Base-by-base conservation (phyloP, 2,888 invertebrate species). In the Phytoseiulus persimilis region DNA sequence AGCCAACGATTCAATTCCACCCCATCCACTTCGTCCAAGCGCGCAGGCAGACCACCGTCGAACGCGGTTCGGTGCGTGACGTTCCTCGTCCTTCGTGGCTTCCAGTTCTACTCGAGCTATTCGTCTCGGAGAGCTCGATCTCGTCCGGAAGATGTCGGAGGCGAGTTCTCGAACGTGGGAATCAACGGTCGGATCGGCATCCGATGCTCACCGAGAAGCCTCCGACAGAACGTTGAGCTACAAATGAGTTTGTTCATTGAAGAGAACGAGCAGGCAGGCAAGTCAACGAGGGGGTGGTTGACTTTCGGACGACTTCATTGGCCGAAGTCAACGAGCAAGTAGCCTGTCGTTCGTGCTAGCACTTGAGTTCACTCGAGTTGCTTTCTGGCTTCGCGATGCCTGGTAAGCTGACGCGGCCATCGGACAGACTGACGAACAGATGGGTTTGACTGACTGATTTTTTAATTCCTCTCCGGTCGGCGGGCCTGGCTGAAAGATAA, bases 1-100 rank as follows among this genome's bases (percentile, higher is more conserved):
- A 65, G 65, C 65, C 65, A 65, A 65, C 65, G 65, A 65, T 65
- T 65, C 65, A 65, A 65, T 65, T 65, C 65, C 65, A 65, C 65
- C 65, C 65, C 65, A 65, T 65, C 65, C 65, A 65, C 65, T 65
- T 65, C 65, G 65, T 65, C 65, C 65, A 65, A 65, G 65, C 65
- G 65, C 65, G 65, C 65, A 65, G 65, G 28, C 65, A 65, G 65
- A 65, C 65, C 65, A 65, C 65, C 65, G 65, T 11, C 65, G 65
- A 65, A 28, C 65, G 65, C 65, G 65, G 65, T 65, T 65, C 65
- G 14, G 65, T 65, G 65, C 65, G 65, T 65, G 65, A 28, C 65
- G 65, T 65, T 65, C 18, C 65, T 65, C 65, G 65, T 65, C 18
- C 18, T 2, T 65, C 65, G 18, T 2, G 65, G 18, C 1, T 65